Evolutionary conservation across 2,797 vertebrate species (phyloP).

Genomic region (Myripristis murdjan): DNA sequence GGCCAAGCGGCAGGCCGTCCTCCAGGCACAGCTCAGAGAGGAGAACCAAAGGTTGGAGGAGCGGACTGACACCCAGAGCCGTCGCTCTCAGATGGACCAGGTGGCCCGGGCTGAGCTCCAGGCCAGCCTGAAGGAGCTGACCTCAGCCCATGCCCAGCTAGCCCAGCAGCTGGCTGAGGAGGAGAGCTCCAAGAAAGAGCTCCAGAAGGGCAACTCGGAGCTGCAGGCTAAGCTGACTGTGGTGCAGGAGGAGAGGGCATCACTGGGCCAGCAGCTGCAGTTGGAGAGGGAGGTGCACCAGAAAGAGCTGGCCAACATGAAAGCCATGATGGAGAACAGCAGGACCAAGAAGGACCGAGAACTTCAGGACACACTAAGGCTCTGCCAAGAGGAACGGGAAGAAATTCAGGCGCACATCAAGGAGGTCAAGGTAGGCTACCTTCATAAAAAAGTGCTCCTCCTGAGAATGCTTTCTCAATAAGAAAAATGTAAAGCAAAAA

Average conservation of each 20-base stretch:
- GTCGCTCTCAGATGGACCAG: constrained; percentile 84
- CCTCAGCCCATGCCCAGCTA: constrained; percentile 85
- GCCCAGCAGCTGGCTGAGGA: constrained; percentile 86
- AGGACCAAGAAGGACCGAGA: constrained; percentile 80
- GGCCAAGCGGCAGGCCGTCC: constrained; percentile 79
- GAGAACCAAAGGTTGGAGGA: constrained; percentile 89
- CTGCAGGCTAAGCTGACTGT: constrained; percentile 82
- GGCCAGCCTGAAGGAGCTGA: constrained; percentile 86
- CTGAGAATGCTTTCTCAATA: background rate
- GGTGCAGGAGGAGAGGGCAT: constrained; percentile 84
- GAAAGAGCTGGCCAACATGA: constrained; percentile 87
- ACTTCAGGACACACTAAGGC: constrained; percentile 84
- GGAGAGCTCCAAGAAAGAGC: constrained; percentile 85
- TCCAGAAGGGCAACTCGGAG: constrained; percentile 70
- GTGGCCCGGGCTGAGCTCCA: constrained; percentile 88
- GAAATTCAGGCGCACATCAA: constrained; percentile 85
- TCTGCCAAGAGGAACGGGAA: constrained; percentile 87
- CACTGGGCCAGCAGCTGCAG: constrained; percentile 88
- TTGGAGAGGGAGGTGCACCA: constrained; percentile 91
- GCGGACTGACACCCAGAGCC: constrained; percentile 75
- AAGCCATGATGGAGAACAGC: constrained; percentile 78
- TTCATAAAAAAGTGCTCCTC: background rate
- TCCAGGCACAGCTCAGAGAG: constrained; percentile 82
- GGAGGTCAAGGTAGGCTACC: constrained; percentile 87
- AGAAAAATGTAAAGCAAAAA: constrained; percentile 14